Evolutionary conservation across 2,888 invertebrate species (phyloP).

Genomic region (Corbicula japonica): DNA sequence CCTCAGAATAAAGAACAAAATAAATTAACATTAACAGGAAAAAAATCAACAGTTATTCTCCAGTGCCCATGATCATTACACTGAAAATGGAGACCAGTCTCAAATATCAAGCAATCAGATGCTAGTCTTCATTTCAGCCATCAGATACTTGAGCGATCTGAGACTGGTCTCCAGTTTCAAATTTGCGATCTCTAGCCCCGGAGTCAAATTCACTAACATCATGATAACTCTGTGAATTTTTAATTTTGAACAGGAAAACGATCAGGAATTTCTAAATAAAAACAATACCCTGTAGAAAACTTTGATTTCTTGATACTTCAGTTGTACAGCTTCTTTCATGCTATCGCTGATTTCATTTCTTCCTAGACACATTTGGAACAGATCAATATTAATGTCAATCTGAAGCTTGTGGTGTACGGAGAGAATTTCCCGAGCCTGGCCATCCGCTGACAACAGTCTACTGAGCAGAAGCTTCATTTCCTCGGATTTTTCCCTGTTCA

Average conservation of each 20-base stretch:
- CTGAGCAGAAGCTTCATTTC: constrained; percentile 66
- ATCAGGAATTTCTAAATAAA: no score
- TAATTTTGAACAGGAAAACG: no score
- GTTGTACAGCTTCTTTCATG: constrained; percentile 56
- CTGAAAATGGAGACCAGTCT: no score
- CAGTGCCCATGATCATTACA: no score
- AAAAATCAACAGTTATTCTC: neutral
- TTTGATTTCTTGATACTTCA: constrained; percentile 73
- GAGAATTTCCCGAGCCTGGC: constrained; percentile 76
- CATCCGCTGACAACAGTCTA: constrained; percentile 69
- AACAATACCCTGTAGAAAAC: constrained; percentile 80
- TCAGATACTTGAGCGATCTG: no score
- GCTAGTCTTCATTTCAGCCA: no score
- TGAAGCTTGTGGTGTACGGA: constrained; percentile 74
- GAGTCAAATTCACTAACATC: no score
- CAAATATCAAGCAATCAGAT: no score
- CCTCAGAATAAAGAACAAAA: neutral
- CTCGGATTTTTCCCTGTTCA: constrained; percentile 52
- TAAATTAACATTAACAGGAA: neutral
- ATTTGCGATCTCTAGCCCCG: no score
- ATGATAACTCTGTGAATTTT: no score
- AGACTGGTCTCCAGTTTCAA: no score
- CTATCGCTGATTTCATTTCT: constrained; percentile 48
- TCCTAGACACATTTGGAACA: constrained; percentile 78
- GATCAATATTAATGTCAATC: constrained; percentile 77